Conservation (phyloP, 2,113 vertebrate species). For the Mohoua ochrocephala region DNA sequence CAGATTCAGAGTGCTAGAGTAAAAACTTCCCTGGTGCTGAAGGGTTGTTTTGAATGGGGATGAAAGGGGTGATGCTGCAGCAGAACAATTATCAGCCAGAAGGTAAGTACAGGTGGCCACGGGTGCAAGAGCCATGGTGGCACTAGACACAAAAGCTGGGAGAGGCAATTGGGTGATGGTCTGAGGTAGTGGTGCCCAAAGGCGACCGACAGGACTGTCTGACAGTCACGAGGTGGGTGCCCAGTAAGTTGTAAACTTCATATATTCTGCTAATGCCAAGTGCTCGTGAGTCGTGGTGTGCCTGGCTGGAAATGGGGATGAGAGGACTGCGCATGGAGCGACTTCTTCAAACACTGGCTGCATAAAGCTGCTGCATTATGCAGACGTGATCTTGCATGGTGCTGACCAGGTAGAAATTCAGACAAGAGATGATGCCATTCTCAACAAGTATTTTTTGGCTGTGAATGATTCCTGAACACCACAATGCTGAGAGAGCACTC, state of each 20-base stretch:
- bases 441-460: background rate
- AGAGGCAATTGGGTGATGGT: background rate
- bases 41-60: background rate
- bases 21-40: background rate
- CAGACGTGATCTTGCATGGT: background rate
- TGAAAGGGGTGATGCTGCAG: background rate
- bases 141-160: background rate
- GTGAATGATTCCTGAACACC: background rate
- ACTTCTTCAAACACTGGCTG: background rate
- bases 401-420: background rate
- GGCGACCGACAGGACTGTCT: background rate
- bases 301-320: background rate
- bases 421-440: background rate
- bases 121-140: background rate
- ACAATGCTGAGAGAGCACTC: background rate
- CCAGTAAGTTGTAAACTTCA: background rate
- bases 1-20: background rate
- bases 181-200: background rate
- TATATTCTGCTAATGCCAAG: background rate
- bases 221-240: background rate
- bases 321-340: background rate
- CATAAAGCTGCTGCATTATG: background rate
- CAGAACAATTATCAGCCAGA: background rate
- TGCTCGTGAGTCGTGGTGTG: accelerated
- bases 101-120: background rate